Evolutionary conservation across 2,888 invertebrate species (phyloP).

Genomic region (Folsomia candida): DNA sequence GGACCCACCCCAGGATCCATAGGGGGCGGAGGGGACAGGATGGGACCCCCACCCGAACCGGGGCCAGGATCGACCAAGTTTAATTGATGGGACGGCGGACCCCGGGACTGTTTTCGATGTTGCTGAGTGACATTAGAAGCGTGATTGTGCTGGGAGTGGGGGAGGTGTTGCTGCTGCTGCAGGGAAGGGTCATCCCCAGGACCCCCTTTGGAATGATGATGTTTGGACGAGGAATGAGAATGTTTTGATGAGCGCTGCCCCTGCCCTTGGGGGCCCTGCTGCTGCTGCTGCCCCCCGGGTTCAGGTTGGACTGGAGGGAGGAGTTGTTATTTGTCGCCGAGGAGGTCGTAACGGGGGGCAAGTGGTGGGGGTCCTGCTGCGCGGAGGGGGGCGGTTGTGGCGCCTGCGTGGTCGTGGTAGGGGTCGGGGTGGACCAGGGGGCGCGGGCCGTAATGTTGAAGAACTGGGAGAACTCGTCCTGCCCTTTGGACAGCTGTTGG

Average conservation of each 20-base stretch:
- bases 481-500: constrained; percentile 32
- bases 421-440: constrained; percentile 30
- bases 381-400: background rate
- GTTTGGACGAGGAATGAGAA: background rate
- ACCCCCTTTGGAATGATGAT: background rate
- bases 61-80: background rate
- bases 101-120: no score
- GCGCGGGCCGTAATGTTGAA: constrained; percentile 31
- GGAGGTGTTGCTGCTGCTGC: no score
- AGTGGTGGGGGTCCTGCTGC: background rate
- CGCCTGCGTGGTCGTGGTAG: constrained; percentile 10
- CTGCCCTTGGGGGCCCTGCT: background rate
- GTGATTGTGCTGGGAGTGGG: background rate
- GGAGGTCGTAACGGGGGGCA: background rate
- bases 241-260: background rate
- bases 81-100: no score
- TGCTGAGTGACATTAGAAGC: background rate
- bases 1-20: constrained; percentile 33
- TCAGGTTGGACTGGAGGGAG: background rate
- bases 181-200: background rate
- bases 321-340: background rate
- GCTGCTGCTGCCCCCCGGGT: background rate
- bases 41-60: background rate
- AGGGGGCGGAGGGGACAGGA: constrained; percentile 30
- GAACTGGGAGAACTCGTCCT: constrained; percentile 38